Base-by-base conservation (phyloP, 2,113 vertebrate genomes). In the Heterotilapia buettikoferi region DNA sequence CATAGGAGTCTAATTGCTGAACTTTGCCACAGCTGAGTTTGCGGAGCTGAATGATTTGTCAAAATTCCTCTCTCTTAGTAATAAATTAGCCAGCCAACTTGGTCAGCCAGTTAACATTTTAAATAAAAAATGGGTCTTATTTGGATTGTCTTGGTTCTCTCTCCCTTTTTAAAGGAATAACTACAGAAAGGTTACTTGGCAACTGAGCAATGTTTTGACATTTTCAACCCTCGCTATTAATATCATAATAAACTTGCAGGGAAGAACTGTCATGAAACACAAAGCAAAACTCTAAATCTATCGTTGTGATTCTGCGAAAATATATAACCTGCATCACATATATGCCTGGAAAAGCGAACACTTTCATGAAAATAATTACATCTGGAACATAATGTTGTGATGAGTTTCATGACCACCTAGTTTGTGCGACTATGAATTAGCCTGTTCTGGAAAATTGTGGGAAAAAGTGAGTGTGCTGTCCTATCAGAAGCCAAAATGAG, bases 31-130 rank as follows among this genome's bases (percentile, higher is more conserved):
- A 96, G 97, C 97, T 95, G 95, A 97, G 98, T 97, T 98, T 97
- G 97, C 96, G 94, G 97, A 97, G 97, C 97, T 98, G 97, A 97
- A 98, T 98, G 97, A 98, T 99, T 99, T 98, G 97, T 98, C 97
- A 98, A 97, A 94, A 97, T 97, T 96, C 96, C 96, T 96, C 95
- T 97, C 96, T 97, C 94, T 92, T 96, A 80, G 88, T 91, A 97
- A 98, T 98, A 98, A 98, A 98, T 98, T 97, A 99, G 95, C 93
- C 95, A 91, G 94, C 92, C 94, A 90, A 96, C 96, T 93, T 89
- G 85, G 83, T 61, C 95, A 61, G 96, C 85, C 66, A 89, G 91
- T 92, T 96, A 97, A 96, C 93, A 86, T 93, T 96, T 94, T 86
- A 97, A 96, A 97, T 97, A 96, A 98, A 94, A 18, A 92, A 96